These are phyloP conservation scores for Octonoba sinensis DNA, from an alignment of 2,888 invertebrate genomes.

Conservation along the genomic window DNA sequence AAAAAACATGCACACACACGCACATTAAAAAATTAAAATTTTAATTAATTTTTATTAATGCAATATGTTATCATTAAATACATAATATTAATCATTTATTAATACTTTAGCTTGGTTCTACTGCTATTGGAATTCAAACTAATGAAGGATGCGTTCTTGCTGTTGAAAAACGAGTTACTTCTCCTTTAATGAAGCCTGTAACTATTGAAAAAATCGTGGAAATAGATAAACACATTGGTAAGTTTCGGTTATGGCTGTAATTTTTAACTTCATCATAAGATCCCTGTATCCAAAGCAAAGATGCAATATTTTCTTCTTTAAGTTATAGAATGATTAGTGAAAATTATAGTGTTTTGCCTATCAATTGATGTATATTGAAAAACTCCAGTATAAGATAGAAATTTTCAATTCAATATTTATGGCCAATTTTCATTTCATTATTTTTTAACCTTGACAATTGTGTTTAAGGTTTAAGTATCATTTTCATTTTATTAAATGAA, in stretches of 20 bases:
- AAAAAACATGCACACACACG: too few species aligned
- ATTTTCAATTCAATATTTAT: too few species aligned
- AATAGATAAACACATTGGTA: slow-evolving; percentile 94
- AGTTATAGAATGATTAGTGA: too few species aligned
- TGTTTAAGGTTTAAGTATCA: too few species aligned
- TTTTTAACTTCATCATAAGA: neutral
- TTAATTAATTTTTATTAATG: neutral
- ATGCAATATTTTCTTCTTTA: neutral
- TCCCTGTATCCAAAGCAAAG: neutral
- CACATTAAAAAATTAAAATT: neutral
- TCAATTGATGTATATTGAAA: too few species aligned
- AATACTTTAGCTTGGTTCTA: slow-evolving; percentile 83
- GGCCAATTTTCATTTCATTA: too few species aligned
- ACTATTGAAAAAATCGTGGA: slow-evolving; percentile 99
- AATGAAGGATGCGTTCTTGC: slow-evolving; percentile 96
- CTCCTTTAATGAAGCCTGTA: slow-evolving; percentile 94
- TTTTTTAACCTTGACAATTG: too few species aligned
- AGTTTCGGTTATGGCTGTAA: neutral
- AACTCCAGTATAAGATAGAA: too few species aligned
- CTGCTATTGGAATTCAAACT: slow-evolving; percentile 97
- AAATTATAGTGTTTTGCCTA: too few species aligned
- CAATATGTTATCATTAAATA: neutral
- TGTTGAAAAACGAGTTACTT: slow-evolving; percentile 98
- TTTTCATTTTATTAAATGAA: too few species aligned
- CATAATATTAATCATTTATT: neutral